phyloP scores from a whole-genome alignment of 2,888 invertebrate genomes.

The Alloplasta piceator region DNA sequence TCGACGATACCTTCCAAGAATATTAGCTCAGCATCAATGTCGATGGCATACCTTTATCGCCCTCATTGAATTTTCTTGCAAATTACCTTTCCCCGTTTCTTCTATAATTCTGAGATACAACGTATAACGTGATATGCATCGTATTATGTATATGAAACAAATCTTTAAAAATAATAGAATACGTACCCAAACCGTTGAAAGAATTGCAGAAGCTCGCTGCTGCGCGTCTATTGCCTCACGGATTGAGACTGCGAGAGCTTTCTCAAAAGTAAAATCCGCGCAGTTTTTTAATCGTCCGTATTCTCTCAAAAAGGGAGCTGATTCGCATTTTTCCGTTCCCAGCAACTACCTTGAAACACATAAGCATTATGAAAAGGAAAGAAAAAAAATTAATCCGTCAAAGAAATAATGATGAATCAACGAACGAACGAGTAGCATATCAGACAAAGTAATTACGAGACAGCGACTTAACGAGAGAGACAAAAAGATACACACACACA shows the following conservation, averaged over 20 bases:
- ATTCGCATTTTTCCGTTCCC: not conserved
- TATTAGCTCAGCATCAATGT: slow-evolving; percentile 7
- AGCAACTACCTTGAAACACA: too few species aligned
- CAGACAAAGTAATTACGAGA: slow-evolving; percentile 39
- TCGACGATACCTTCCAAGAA: not conserved
- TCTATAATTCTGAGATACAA: not conserved
- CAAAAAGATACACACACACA: slow-evolving; percentile 19
- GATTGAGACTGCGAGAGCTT: too few species aligned
- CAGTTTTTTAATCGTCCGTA: too few species aligned
- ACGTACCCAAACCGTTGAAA: too few species aligned
- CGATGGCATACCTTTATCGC: not conserved
- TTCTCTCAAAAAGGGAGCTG: too few species aligned
- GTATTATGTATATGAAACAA: too few species aligned
- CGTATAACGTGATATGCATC: too few species aligned
- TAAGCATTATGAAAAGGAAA: too few species aligned
- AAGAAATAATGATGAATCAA: slow-evolving; percentile 35
- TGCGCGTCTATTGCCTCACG: too few species aligned
- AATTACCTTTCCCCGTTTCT: not conserved
- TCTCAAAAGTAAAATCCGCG: too few species aligned
- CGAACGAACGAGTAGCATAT: slow-evolving; percentile 27
- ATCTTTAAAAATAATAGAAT: too few species aligned
- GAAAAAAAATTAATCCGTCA: slow-evolving; percentile 20
- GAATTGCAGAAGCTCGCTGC: too few species aligned
- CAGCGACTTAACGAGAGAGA: slow-evolving; percentile 45
- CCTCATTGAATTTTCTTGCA: not conserved